phyloP scores from a whole-genome alignment of 2,888 invertebrate genomes.

The Gandaritis pyraliata region DNA sequence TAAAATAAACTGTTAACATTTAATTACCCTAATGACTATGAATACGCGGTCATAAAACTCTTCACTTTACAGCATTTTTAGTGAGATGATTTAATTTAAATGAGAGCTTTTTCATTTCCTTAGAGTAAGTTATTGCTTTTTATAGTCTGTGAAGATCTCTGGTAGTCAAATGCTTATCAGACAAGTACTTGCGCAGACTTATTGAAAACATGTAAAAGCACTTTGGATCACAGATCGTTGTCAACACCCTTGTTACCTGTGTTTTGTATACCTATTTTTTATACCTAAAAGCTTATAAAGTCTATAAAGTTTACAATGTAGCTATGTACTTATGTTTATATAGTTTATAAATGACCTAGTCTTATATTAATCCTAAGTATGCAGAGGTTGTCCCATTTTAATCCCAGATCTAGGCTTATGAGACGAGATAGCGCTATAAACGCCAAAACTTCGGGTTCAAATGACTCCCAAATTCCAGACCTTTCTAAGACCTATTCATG shows the following conservation, averaged over 20 bases:
- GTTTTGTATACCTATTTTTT: no score
- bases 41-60: conserved; percentile 37
- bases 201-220: not conserved
- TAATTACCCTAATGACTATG: conserved; percentile 40
- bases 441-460: conserved; percentile 8
- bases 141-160: conserved; percentile 5
- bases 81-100: conserved; percentile 30
- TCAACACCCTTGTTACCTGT: no score
- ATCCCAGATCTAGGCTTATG: conserved; percentile 4
- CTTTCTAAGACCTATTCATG: conserved; percentile 2
- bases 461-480: conserved; percentile 3
- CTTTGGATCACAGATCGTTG: no score
- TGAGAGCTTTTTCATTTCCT: conserved; percentile 32
- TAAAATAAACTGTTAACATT: conserved; percentile 40
- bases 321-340: no score
- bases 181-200: not conserved
- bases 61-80: conserved; percentile 27
- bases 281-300: not conserved
- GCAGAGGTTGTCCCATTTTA: conserved; percentile 4
- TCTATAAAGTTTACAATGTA: not conserved
- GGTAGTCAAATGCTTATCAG: conserved; percentile 1
- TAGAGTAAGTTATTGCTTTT: conserved; percentile 18
- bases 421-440: conserved; percentile 8
- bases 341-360: not conserved
- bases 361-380: not conserved